Evolutionary conservation across 2,113 vertebrate species (phyloP), one percentile per base, ranked within the genome.

Genomic region (Leucosticte australis): DNA sequence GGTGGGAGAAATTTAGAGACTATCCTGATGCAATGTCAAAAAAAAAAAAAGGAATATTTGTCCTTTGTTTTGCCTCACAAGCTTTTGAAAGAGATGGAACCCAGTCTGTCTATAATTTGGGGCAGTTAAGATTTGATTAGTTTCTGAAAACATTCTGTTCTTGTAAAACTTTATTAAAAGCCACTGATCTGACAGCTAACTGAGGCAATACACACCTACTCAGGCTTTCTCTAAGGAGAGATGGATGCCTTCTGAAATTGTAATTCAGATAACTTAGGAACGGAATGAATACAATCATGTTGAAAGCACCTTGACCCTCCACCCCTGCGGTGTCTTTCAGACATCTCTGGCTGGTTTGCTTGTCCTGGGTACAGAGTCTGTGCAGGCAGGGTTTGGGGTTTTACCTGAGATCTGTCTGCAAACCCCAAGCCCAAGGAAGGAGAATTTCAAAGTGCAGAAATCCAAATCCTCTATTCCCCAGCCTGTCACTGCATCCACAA

Each of bases 121-220:
- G 41, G 42, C 33, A 41, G 70, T 79, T 69, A 35, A 28, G 46
- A 30, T 87, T 53, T 70, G 26, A 37, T 69, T 69, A 7, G 39
- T 50, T 83, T 87, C 75, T 44, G 52, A 71, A 92, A 89, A 68
- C 44, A 28, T 59, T 63, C 53, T 73, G 64, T 88, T 70, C 75
- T 65, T 65, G 73, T 63, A 46, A 79, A 92, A 80, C n/a, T 88
- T 81, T 84, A 53, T 88, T 60, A 91, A 42, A 44, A 95, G 71
- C 31, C 81, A 67, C 31, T 33, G 57, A 33, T 74, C 84, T 95
- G 77, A 71, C 68, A 85, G 91, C 56, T 86, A 33, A 52, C 39
- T 4, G 28, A 62, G 67, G 65, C 47, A 74, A 50, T n/a, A 23
- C 41, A 62, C 44, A 74, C 74, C 75, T 70, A 82, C 80, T 60